These are phyloP conservation scores for Syndactyla subalaris DNA, from an alignment of 2,797 vertebrate species.

Conservation along the genomic window DNA sequence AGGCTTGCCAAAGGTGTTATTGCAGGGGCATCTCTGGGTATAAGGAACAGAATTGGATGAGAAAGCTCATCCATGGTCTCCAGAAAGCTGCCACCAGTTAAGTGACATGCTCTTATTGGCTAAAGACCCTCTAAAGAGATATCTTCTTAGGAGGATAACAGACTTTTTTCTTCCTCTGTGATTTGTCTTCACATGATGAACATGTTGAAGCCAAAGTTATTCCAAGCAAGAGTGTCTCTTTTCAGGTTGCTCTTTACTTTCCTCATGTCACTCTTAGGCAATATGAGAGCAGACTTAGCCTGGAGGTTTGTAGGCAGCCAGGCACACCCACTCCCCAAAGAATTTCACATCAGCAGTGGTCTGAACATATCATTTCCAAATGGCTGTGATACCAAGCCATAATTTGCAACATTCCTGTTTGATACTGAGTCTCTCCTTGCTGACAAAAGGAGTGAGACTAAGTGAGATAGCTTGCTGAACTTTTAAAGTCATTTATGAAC, in stretches of 20 bases:
- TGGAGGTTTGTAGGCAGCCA: not conserved
- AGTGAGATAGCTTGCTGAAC: not conserved
- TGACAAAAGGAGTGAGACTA: constrained; percentile 6
- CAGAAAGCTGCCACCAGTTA: not conserved
- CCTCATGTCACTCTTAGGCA: not conserved
- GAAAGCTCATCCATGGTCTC: not conserved
- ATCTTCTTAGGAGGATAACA: not conserved
- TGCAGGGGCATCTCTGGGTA: not conserved
- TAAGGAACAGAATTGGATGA: not conserved
- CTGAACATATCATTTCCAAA: not conserved
- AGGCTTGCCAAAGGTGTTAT: not conserved
- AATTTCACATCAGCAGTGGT: constrained; percentile 1
- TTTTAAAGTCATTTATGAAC: constrained; percentile 3
- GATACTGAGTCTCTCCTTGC: not conserved
- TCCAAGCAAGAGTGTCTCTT: not conserved
- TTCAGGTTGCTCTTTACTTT: not conserved
- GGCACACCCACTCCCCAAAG: not conserved
- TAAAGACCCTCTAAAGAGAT: not conserved
- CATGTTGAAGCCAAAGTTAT: not conserved
- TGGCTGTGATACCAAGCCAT: constrained; percentile 36
- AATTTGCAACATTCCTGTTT: constrained; percentile 12
- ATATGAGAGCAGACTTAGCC: not conserved
- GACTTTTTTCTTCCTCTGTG: not conserved
- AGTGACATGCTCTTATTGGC: not conserved
- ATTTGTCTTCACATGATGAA: not conserved